phyloP scores from a whole-genome alignment of 2,113 vertebrate genomes.

The Ochotona curzoniae region DNA sequence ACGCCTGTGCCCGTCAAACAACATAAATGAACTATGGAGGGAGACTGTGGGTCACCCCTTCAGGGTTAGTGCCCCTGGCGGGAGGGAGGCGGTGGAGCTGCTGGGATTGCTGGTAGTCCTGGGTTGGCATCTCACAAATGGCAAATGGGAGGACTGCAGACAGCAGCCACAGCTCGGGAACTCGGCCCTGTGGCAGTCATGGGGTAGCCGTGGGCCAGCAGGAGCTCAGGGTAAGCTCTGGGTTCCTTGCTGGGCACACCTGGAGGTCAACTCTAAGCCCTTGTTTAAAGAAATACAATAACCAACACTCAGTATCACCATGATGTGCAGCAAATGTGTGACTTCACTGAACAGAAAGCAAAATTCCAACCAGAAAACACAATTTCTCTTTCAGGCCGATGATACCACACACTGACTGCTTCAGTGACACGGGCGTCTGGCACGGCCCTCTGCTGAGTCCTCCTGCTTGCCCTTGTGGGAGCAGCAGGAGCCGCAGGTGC shows the following conservation, averaged over 20 bases:
- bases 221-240: background rate
- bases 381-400: conserved; percentile 8
- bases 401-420: background rate
- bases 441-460: conserved; percentile 14
- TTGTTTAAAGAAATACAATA: background rate
- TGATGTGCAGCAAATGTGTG: background rate
- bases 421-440: conserved; percentile 41
- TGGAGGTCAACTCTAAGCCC: conserved; percentile 21
- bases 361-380: background rate
- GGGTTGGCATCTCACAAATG: too few species aligned
- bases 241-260: background rate
- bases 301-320: background rate
- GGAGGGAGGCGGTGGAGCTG: background rate
- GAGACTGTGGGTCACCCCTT: background rate
- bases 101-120: background rate
- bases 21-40: background rate
- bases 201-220: conserved; percentile 54
- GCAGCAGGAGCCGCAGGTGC: background rate
- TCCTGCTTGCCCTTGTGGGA: background rate
- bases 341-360: conserved; percentile 2
- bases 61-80: background rate
- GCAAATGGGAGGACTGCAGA: background rate
- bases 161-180: background rate
- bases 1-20: too few species aligned
- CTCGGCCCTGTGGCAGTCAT: background rate